A percentile compares a stretch with the other conserved stretches of the same genome.
Conservation (phyloP, 2,797 vertebrate species). For the Aldrovandia affinis region DNA sequence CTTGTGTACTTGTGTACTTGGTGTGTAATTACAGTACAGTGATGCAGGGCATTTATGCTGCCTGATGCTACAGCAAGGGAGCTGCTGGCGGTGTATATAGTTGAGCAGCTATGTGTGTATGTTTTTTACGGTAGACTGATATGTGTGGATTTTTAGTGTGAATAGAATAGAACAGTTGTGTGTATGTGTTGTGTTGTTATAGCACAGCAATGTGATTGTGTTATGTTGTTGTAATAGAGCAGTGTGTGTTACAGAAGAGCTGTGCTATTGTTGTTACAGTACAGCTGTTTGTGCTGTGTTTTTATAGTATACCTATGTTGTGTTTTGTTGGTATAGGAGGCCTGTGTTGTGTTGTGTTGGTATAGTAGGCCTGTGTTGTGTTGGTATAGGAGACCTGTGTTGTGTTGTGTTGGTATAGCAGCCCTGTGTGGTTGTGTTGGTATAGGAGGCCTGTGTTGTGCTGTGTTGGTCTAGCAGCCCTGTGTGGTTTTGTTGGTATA, state of each 20-base stretch:
- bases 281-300: not conserved
- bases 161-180: not conserved
- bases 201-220: not conserved
- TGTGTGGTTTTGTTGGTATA: no score
- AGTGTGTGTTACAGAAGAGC: no score
- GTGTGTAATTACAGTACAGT: conserved; percentile 9
- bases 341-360: not conserved
- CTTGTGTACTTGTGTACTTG: not conserved
- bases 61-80: not conserved
- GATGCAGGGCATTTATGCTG: not conserved
- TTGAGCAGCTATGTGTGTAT: not conserved
- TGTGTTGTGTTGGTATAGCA: not conserved
- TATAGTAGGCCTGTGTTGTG: not conserved
- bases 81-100: not conserved
- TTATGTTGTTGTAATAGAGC: no score
- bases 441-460: no score
- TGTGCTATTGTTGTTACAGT: not conserved
- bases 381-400: not conserved
- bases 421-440: not conserved
- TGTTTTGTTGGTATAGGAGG: not conserved
- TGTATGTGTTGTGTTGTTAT: not conserved
- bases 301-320: not conserved
- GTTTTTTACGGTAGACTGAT: not conserved
- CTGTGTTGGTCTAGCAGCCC: no score
- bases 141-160: not conserved